Evolutionary conservation across 2,113 vertebrate genomes (phyloP).

Genomic region (Agelaius tricolor): DNA sequence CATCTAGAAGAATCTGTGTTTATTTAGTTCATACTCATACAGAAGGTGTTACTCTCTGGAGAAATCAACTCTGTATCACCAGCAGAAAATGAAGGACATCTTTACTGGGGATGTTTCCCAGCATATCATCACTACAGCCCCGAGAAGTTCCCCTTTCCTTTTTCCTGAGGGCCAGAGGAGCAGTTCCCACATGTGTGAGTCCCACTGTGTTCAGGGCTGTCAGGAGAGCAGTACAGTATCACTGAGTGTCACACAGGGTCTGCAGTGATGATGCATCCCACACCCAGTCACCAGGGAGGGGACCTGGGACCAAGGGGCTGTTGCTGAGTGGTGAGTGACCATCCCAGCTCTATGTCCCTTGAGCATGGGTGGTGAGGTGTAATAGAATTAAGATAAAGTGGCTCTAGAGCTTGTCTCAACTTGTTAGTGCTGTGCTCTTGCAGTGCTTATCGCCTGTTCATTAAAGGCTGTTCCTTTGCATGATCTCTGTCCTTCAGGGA

Average conservation of each 20-base stretch:
- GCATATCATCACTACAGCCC: background rate
- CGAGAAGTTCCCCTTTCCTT: background rate
- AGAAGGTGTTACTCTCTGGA: background rate
- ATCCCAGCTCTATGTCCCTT: background rate
- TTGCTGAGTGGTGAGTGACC: fast-evolving
- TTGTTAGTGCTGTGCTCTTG: background rate
- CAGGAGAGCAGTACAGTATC: background rate
- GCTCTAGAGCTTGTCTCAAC: background rate
- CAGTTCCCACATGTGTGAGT: fast-evolving
- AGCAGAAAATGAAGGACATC: background rate
- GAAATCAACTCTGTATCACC: background rate
- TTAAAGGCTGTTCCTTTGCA: background rate
- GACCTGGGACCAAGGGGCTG: background rate
- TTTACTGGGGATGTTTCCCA: background rate
- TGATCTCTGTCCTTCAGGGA: background rate
- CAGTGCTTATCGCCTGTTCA: background rate
- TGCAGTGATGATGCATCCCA: background rate
- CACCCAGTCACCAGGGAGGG: background rate
- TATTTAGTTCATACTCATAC: background rate
- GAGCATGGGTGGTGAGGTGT: fast-evolving
- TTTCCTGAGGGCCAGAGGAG: background rate
- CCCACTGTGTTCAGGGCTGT: background rate
- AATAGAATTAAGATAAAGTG: background rate
- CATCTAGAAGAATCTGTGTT: background rate
- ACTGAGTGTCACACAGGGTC: background rate